Base-by-base conservation (phyloP, 1,140 invertebrate genomes). In the Drosophila mauritiana region DNA sequence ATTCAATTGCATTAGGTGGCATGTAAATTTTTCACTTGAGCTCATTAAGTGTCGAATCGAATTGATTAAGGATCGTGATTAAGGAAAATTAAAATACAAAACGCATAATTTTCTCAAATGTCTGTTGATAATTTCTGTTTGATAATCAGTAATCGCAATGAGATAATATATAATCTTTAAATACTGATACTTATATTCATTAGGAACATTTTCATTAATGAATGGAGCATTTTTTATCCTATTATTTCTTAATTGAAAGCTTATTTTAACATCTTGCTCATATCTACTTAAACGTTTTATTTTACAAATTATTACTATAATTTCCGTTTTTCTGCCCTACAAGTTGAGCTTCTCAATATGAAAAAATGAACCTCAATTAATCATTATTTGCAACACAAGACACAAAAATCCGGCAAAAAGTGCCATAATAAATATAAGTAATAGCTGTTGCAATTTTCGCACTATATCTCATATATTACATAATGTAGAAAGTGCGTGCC, bases 371-470 rank as follows among this genome's bases (percentile, higher is more conserved):
- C 42, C n/a, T 17, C 48, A 12, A 53, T 70, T 46, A 69, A 70
- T 70, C 51, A 49, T 27, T 70, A 58, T 70, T 49, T 70, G 73
- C 61, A 58, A 43, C 17, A 49, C 17, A 43, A 52, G 55, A 75
- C 46, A 39, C 34, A 49, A 52, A 58, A 70, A 72, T 68, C 46
- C 46, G 31, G 27, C 59, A 48, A 63, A 55, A 67, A 61, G 22
- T 39, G 57, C 20, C 34, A 17, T 62, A 70, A 78, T 77, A 69
- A 77, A 78, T 77, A 77, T 62, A 77, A 77, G 52, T 77, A 77
- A 77, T 77, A 77, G 64, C 74, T 17, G 68, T 49, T 61, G 63
- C 74, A 77, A 78, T 77, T 77, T 78, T 78, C 74, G 74, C 74
- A 77, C 74, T 77, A 70, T 70, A 69, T 78, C 63, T 68, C 53